Conservation (phyloP, 2,888 invertebrate genomes). For the Eulithis prunata region DNA sequence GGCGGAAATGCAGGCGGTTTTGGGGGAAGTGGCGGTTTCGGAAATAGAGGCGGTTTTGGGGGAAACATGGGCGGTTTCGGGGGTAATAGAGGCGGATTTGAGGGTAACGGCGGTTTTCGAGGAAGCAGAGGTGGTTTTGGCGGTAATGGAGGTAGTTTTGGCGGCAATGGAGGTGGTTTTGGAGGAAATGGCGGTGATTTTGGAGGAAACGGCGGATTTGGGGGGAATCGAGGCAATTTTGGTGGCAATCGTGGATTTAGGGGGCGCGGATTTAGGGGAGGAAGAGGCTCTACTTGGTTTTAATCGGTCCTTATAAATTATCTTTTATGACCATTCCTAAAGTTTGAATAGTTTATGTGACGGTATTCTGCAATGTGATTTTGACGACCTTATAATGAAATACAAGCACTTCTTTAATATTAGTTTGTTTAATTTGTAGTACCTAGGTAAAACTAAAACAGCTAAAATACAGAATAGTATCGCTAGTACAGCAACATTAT, state of each 20-base stretch:
- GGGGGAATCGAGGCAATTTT: constrained; percentile 31
- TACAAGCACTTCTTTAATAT: constrained; percentile 11
- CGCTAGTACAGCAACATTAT: no score
- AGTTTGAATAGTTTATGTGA: background rate
- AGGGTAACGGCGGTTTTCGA: constrained; percentile 50
- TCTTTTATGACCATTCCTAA: constrained; percentile 6
- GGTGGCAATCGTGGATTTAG: constrained; percentile 38
- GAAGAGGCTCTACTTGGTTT: constrained; percentile 34
- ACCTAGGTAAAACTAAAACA: background rate
- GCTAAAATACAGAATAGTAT: no score
- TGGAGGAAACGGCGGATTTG: constrained; percentile 43
- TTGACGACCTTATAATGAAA: constrained; percentile 28
- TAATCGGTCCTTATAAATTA: background rate
- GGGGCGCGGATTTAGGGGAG: constrained; percentile 42
- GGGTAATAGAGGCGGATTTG: constrained; percentile 44
- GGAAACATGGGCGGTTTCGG: constrained; percentile 43
- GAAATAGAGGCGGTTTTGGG: background rate
- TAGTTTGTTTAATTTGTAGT: constrained; percentile 31
- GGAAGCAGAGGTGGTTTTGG: constrained; percentile 46
- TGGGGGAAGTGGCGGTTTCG: background rate
- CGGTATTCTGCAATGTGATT: constrained; percentile 11
- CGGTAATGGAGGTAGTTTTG: constrained; percentile 47
- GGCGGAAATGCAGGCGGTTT: constrained; percentile 1
- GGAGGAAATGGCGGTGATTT: constrained; percentile 47
- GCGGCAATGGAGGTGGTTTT: constrained; percentile 46